Conservation (phyloP, 2,113 vertebrate genomes). For the Oryctolagus cuniculus region DNA sequence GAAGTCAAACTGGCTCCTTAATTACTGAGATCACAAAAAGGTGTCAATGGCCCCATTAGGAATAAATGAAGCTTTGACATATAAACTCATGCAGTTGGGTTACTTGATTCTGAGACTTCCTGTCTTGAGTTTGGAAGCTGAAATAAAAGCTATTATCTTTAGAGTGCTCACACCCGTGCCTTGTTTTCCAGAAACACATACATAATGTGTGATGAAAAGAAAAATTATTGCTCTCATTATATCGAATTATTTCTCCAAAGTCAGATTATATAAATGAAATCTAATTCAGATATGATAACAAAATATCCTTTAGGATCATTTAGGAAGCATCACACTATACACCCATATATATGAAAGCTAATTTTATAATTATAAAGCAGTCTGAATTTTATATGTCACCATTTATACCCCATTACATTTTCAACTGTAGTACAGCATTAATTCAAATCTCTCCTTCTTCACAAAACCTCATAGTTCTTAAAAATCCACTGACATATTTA, state of each 20-base stretch:
- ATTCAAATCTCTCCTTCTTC: neutral
- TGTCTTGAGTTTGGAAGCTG: neutral
- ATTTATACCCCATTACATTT: neutral
- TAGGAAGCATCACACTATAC: neutral
- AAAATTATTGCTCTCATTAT: neutral
- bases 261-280: neutral
- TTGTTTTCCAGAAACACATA: neutral
- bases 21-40: slow-evolving; percentile 73
- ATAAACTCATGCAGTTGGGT: slow-evolving; percentile 42
- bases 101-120: neutral
- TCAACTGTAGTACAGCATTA: neutral
- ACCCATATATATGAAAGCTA: neutral
- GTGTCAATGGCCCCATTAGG: slow-evolving; percentile 68
- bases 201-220: neutral
- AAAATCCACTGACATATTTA: neutral
- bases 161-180: neutral
- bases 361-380: neutral
- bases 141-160: slow-evolving; percentile 39
- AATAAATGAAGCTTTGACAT: slow-evolving; percentile 69
- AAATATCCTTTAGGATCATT: slow-evolving; percentile 24
- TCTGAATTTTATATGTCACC: neutral
- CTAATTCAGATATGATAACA: neutral
- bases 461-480: neutral
- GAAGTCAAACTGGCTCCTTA: slow-evolving; percentile 75
- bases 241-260: neutral